A percentile compares a stretch with the other conserved stretches of the same genome.
Conservation (phyloP, 2,888 invertebrate genomes). For the Drosophila affinis region DNA sequence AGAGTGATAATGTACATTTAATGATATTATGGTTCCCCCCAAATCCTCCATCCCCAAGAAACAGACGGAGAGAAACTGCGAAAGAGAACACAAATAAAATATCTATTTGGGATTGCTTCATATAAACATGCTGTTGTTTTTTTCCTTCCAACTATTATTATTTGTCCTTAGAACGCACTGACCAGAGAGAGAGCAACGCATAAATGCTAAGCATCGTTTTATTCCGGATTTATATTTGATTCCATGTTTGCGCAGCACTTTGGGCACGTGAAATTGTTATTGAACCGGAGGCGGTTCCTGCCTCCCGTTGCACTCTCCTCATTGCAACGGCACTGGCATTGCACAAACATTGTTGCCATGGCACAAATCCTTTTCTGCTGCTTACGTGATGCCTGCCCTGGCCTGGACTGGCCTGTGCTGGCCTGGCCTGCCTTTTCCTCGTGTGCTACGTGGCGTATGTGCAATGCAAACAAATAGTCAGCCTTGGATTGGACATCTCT, state of each 20-base stretch:
- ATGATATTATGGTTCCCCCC: constrained; percentile 44
- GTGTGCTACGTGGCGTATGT: constrained; percentile 54
- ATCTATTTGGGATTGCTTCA: constrained; percentile 60
- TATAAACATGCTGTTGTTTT: constrained; percentile 17
- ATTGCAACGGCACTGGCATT: constrained; percentile 13
- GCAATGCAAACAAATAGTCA: constrained; percentile 43
- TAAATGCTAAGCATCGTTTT: constrained; percentile 20
- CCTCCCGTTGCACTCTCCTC: constrained; percentile 1
- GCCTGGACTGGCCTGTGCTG: not conserved
- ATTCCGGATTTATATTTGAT: constrained; percentile 60
- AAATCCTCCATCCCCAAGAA: not conserved
- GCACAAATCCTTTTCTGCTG: not conserved
- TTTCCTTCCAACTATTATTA: not conserved
- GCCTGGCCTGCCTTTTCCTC: not conserved
- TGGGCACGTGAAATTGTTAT: constrained; percentile 61
- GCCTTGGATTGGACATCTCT: constrained; percentile 1
- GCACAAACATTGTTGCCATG: constrained; percentile 29
- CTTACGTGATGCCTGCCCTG: not conserved
- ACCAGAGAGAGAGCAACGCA: constrained; percentile 6
- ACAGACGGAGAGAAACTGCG: constrained; percentile 8
- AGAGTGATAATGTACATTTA: constrained; percentile 77
- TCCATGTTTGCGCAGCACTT: constrained; percentile 64
- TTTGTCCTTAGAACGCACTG: constrained; percentile 1
- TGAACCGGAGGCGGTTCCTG: constrained; percentile 39
- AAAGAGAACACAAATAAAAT: constrained; percentile 29